Evolutionary conservation across 2,888 invertebrate genomes (phyloP).

Genomic region (Ectobius pallidus): DNA sequence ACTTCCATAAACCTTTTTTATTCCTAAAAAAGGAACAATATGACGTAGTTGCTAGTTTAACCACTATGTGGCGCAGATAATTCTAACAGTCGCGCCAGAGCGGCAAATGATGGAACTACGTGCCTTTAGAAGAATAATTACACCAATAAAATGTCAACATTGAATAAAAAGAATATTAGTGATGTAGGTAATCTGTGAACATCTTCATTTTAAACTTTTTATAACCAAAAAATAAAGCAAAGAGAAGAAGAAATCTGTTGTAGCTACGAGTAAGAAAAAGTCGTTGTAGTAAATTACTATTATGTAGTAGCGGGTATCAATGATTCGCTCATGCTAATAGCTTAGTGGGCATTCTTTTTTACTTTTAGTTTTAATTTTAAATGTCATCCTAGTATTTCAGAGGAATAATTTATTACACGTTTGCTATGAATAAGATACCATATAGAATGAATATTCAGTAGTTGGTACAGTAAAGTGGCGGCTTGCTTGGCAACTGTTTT

Average conservation of each 20-base stretch:
- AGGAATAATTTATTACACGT: not conserved
- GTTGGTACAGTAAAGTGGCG: not conserved
- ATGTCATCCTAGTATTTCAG: not conserved
- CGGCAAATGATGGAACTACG: not conserved
- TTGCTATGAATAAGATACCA: not conserved
- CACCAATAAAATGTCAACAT: not conserved
- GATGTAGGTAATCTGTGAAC: constrained; percentile 7
- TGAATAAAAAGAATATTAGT: constrained; percentile 5
- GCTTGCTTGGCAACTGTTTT: constrained; percentile 31
- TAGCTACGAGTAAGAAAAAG: too few species aligned
- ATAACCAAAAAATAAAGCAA: not conserved
- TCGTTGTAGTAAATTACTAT: too few species aligned
- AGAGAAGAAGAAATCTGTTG: too few species aligned
- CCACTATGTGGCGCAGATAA: not conserved
- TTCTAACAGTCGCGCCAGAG: not conserved
- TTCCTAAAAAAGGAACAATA: not conserved
- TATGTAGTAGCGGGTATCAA: too few species aligned
- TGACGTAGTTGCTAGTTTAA: not conserved
- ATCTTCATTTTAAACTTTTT: not conserved
- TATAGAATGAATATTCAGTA: constrained; percentile 11
- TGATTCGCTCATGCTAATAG: not conserved
- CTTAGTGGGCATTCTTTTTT: not conserved
- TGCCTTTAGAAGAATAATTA: not conserved
- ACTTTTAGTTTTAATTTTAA: not conserved
- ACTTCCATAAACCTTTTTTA: not conserved